phyloP scores from a whole-genome alignment of 2,888 invertebrate species.

The Agonum fuliginosum region DNA sequence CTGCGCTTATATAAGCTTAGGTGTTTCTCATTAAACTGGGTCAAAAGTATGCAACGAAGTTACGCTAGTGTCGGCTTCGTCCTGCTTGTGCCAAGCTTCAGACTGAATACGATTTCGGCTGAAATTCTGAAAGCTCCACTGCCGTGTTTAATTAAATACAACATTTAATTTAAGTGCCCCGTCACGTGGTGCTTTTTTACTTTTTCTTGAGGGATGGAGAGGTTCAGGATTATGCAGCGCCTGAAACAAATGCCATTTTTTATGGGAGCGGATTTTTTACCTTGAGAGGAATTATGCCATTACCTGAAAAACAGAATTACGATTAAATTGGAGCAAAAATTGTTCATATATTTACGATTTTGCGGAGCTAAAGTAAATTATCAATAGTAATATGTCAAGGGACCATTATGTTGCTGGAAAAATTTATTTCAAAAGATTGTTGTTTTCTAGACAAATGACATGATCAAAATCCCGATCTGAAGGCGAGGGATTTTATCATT shows the following conservation, averaged over 20 bases:
- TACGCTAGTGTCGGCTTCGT: neutral
- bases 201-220: neutral
- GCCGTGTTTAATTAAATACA: conserved; percentile 25
- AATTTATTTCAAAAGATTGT: too few relatives aligned
- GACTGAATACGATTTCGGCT: neutral
- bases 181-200: neutral
- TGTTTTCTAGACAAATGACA: too few relatives aligned
- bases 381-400: too few relatives aligned
- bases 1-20: neutral
- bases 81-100: neutral
- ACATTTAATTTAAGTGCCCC: conserved; percentile 26
- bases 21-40: conserved; percentile 5
- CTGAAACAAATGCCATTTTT: neutral
- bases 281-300: too few relatives aligned
- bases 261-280: too few relatives aligned
- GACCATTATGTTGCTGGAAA: too few relatives aligned
- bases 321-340: too few relatives aligned
- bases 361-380: too few relatives aligned
- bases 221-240: neutral
- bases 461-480: too few relatives aligned
- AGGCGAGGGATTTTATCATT: too few relatives aligned
- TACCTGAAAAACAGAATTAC: too few relatives aligned
- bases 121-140: neutral
- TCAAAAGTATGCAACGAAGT: neutral
- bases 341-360: too few relatives aligned